Evolutionary conservation across 2,888 invertebrate genomes (phyloP).

Genomic region (Tromatobia lineatoria): DNA sequence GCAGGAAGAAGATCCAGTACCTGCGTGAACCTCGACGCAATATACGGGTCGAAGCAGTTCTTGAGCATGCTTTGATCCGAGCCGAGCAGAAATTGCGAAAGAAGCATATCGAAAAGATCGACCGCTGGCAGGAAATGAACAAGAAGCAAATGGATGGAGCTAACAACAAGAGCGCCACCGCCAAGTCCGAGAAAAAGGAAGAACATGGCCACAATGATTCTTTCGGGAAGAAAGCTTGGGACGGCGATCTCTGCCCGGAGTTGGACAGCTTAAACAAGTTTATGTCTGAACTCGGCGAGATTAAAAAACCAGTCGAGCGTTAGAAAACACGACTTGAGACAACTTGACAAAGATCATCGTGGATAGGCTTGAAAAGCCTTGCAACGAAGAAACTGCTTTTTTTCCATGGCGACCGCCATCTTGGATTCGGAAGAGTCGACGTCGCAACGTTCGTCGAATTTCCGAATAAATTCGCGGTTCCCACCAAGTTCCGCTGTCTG

Average conservation of each 20-base stretch:
- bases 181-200: constrained; percentile 44
- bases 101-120: constrained; percentile 89
- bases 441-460: constrained; percentile 29
- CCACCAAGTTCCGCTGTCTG: constrained; percentile 30
- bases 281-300: constrained; percentile 88
- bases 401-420: constrained; percentile 13
- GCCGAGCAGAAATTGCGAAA: constrained; percentile 88
- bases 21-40: constrained; percentile 88
- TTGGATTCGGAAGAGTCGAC: background rate
- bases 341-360: constrained; percentile 10
- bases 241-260: constrained; percentile 85
- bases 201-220: constrained; percentile 32
- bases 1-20: constrained; percentile 88
- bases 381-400: background rate
- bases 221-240: constrained; percentile 73
- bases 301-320: constrained; percentile 86
- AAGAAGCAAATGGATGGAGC: constrained; percentile 67
- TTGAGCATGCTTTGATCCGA: constrained; percentile 87
- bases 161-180: constrained; percentile 45
- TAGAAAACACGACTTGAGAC: constrained; percentile 74
- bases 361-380: constrained; percentile 51
- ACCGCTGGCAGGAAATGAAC: constrained; percentile 87
- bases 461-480: constrained; percentile 25
- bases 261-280: constrained; percentile 89
- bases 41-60: constrained; percentile 89